Percentiles rank a stretch among this genome's conserved stretches.
These are phyloP conservation scores for Oegoconia quadripuncta DNA, from an alignment of 2,888 invertebrate species.

Conservation along the genomic window DNA sequence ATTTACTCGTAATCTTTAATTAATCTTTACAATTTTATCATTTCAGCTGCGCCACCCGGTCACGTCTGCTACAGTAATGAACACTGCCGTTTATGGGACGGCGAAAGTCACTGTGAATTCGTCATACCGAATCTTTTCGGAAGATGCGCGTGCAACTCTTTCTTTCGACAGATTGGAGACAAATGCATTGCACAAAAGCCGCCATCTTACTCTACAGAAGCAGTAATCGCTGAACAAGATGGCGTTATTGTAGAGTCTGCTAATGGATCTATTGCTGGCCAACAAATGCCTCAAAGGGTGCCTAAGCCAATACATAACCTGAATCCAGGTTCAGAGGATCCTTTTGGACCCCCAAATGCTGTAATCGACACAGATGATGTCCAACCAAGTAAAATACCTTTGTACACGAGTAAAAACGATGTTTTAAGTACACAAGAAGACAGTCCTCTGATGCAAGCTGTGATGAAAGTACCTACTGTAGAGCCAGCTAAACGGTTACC, in stretches of 20 bases:
- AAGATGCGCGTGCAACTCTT: slow-evolving; percentile 88
- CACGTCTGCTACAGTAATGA: slow-evolving; percentile 94
- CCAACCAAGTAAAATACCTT: slow-evolving; percentile 56
- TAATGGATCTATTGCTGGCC: slow-evolving; percentile 30
- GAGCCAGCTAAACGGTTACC: slow-evolving; percentile 55
- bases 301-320: slow-evolving; percentile 38
- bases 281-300: slow-evolving; percentile 32
- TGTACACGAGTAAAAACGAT: slow-evolving; percentile 58
- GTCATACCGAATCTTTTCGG: slow-evolving; percentile 94
- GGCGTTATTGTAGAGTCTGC: slow-evolving; percentile 33
- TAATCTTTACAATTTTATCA: slow-evolving; percentile 7
- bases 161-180: slow-evolving; percentile 82
- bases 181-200: slow-evolving; percentile 76
- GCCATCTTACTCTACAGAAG: slow-evolving; percentile 53
- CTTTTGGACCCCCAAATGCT: slow-evolving; percentile 37
- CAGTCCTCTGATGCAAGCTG: slow-evolving; percentile 65
- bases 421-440: slow-evolving; percentile 61
- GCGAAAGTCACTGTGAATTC: slow-evolving; percentile 92
- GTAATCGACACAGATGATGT: slow-evolving; percentile 41
- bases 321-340: slow-evolving; percentile 34
- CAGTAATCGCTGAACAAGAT: slow-evolving; percentile 62
- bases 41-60: slow-evolving; percentile 89
- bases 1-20: neutral
- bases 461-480: slow-evolving; percentile 58
- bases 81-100: slow-evolving; percentile 91